Percentiles rank a stretch among this genome's conserved stretches.
phyloP scores from a whole-genome alignment of 1,140 invertebrate species.

The Antheraea pernyi region DNA sequence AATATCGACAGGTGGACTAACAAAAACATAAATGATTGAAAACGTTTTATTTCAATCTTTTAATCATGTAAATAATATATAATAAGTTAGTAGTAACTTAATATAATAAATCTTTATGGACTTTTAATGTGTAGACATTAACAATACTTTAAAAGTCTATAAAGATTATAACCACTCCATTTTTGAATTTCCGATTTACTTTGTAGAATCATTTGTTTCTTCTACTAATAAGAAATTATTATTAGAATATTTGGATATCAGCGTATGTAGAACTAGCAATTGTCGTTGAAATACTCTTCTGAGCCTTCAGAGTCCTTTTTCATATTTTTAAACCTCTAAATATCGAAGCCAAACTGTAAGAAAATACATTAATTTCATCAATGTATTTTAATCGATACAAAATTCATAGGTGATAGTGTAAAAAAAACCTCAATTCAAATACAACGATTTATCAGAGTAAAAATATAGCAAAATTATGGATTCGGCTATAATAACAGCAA shows the following conservation, averaged over 20 bases:
- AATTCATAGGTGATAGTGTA: not conserved
- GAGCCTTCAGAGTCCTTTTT: not conserved
- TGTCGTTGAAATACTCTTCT: not conserved
- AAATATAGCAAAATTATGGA: no score
- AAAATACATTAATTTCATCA: not conserved
- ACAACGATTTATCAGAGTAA: no score
- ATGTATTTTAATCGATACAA: not conserved
- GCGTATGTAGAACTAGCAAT: not conserved
- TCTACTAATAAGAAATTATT: not conserved
- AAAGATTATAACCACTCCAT: not conserved
- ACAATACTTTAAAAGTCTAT: no score
- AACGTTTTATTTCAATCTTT: no score
- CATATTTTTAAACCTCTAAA: conserved; percentile 23
- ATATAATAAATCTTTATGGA: no score
- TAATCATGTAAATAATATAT: no score
- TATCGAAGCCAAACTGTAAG: conserved; percentile 51
- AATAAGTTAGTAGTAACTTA: no score
- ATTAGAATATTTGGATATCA: not conserved
- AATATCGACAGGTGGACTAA: not conserved
- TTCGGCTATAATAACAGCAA: no score
- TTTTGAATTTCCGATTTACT: not conserved
- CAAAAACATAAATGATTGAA: not conserved
- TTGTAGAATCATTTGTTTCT: not conserved
- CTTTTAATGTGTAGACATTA: no score
- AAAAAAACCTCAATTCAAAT: not conserved